Evolutionary conservation across 2,113 vertebrate genomes (phyloP), one percentile per base, ranked within the genome.

Genomic region (Aspiorhynchus laticeps): DNA sequence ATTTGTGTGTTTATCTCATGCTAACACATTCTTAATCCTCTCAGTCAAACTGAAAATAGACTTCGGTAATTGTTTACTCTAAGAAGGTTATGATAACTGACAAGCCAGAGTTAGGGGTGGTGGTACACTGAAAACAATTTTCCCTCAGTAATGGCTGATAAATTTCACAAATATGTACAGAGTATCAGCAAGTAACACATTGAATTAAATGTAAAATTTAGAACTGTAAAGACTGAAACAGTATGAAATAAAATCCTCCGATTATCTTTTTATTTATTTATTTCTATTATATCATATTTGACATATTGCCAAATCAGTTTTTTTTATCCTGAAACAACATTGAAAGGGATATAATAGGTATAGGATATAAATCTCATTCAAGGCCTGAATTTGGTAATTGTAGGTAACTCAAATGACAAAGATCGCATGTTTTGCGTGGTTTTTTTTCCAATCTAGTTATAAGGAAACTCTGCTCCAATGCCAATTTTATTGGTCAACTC

Each of bases 1-100:
- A 59, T 79, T 15, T 80, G 56, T 26, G 11, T 41, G 71, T 81
- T 53, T 63, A 83, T 77, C 73, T 67, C 41, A 48, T 51, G 61
- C 38, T 74, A 78, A 65, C 73, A 77, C 36, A n/a, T 33, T 46
- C 11, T 33, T 38, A 87, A 63, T 74, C 77, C 36, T 76, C 74
- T 76, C 41, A 48, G 5, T 76, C 41, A 1, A 28, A 28, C 63
- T 76, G 24, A 76, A 41, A 76, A 76, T 76, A 46, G 73, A 76
- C 24, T 46, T 46, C n/a, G 46, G 73, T 28, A 76, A 76, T 48
- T 48, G 74, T 14, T 4, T 76, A 75, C n/a, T 26, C 73, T 46
- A 76, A 41, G 24, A 76, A 46, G 38, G 73, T 43, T 76, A n/a
- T 76, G 73, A 28, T 48, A 46, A 76, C 24, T 48, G 41, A 46